Percentiles rank a stretch among this genome's conserved stretches.
phyloP scores from a whole-genome alignment of 2,888 invertebrate genomes.

The Brachyopa scutellaris region DNA sequence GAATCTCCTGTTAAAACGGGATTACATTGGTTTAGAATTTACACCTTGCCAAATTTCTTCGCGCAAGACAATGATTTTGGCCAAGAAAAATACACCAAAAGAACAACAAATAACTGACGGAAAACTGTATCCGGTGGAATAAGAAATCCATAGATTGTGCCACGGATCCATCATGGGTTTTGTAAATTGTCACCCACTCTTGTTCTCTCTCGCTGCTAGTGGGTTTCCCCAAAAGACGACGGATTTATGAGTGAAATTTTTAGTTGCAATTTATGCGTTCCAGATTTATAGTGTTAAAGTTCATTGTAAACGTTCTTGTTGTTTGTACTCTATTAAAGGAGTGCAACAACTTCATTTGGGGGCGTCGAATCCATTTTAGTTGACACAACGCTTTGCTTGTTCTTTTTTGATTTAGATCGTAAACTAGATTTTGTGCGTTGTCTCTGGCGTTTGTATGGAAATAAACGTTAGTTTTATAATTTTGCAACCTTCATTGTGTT shows the following conservation, averaged over 20 bases:
- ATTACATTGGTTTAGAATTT: slow-evolving; percentile 11
- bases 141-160: slow-evolving; percentile 53
- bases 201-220: slow-evolving; percentile 16
- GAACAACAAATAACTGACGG: slow-evolving; percentile 27
- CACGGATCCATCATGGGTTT: slow-evolving; percentile 32
- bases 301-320: slow-evolving; percentile 54
- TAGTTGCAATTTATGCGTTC: slow-evolving; percentile 66
- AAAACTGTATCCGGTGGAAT: slow-evolving; percentile 30
- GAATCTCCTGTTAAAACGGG: slow-evolving; percentile 48
- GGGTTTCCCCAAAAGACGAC: slow-evolving; percentile 50
- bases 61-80: slow-evolving; percentile 31
- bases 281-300: slow-evolving; percentile 69
- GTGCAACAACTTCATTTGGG: slow-evolving; percentile 60
- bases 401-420: slow-evolving; percentile 23
- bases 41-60: slow-evolving; percentile 33
- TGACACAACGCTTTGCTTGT: slow-evolving; percentile 51
- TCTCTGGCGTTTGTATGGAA: slow-evolving; percentile 6
- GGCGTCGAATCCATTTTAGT: slow-evolving; percentile 62
- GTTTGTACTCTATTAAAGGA: slow-evolving; percentile 50
- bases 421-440: slow-evolving; percentile 22
- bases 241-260: slow-evolving; percentile 61
- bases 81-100: not conserved
- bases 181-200: slow-evolving; percentile 63
- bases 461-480: slow-evolving; percentile 11
- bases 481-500: slow-evolving; percentile 45